Conservation (phyloP, 2,888 invertebrate species). For the Parapristionchus giblindavisi region DNA sequence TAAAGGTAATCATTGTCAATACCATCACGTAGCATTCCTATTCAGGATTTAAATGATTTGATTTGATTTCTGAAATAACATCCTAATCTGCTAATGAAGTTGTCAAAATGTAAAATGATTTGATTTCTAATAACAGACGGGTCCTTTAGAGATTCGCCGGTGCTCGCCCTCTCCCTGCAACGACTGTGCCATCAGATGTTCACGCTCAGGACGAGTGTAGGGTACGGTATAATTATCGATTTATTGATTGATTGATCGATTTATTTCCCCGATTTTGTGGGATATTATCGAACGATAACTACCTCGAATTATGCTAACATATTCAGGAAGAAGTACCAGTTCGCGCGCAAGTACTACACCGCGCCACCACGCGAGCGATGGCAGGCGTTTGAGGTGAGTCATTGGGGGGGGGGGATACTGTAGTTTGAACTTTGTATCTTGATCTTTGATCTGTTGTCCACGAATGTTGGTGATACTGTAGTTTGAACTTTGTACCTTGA, state of each 20-base stretch:
- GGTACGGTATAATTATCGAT: no score
- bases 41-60: no score
- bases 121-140: background rate
- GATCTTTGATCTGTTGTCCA: background rate
- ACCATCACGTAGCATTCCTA: no score
- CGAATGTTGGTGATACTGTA: background rate
- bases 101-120: no score
- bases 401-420: no score
- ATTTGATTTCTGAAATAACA: no score
- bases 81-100: no score
- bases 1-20: no score
- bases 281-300: background rate
- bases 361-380: slow-evolving; percentile 18
- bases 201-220: slow-evolving; percentile 15
- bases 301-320: background rate
- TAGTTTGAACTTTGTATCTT: background rate
- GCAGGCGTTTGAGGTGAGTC: slow-evolving; percentile 19
- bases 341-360: slow-evolving; percentile 13
- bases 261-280: background rate
- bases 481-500: background rate
- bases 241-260: no score
- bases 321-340: slow-evolving; percentile 29
- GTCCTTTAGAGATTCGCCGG: slow-evolving; percentile 39
- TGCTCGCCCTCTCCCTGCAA: slow-evolving; percentile 60
- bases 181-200: slow-evolving; percentile 46